Percentiles rank a stretch among this genome's conserved stretches.
Conservation (phyloP, 2,888 invertebrate species). For the Digitonthophagus gazella region DNA sequence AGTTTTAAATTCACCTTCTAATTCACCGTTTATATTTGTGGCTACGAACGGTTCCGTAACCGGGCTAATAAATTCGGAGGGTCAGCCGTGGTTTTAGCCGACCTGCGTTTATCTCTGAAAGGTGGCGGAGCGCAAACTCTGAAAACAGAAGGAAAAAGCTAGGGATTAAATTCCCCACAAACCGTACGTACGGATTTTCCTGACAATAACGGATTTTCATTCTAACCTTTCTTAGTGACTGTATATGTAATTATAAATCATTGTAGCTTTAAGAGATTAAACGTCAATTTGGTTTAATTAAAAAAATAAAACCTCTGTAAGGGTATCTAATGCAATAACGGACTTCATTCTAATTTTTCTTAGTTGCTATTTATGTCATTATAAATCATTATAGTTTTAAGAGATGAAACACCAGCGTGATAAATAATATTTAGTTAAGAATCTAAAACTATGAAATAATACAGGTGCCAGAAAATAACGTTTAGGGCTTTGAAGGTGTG, state of each 20-base stretch:
- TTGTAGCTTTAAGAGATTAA: neutral
- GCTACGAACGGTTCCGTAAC: neutral
- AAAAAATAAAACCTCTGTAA: too few relatives aligned
- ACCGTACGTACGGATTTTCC: neutral
- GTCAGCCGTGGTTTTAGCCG: neutral
- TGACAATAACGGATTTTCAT: neutral
- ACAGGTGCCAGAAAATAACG: too few relatives aligned
- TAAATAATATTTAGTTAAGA: neutral
- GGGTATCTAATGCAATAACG: too few relatives aligned
- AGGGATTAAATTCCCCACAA: neutral
- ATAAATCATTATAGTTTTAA: neutral
- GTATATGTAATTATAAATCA: neutral
- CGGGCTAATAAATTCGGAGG: neutral
- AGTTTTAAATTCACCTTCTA: neutral
- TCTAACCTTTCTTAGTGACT: neutral
- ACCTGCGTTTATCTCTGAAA: neutral
- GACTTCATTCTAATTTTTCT: too few relatives aligned
- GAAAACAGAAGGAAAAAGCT: neutral
- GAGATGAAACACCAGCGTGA: neutral
- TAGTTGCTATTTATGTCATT: neutral
- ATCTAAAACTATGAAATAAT: too few relatives aligned
- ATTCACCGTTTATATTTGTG: neutral
- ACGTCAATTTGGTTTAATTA: neutral
- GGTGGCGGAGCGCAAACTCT: neutral
- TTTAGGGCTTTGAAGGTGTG: too few relatives aligned